These are phyloP conservation scores for Fragum fragum DNA, from an alignment of 2,888 invertebrate species.

Conservation along the genomic window DNA sequence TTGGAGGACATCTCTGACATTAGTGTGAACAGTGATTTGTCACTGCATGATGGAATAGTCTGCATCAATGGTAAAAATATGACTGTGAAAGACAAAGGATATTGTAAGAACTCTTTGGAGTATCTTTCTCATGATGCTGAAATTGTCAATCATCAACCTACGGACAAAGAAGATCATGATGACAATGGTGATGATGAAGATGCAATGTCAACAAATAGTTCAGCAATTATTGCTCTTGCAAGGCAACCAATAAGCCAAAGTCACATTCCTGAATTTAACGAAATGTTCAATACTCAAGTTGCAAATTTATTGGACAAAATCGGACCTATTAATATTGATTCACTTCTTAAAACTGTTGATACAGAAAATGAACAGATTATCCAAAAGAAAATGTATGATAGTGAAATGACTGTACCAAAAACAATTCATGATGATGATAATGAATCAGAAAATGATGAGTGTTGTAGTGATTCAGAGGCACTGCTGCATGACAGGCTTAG, in stretches of 20 bases:
- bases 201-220: not conserved
- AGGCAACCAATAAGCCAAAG: not conserved
- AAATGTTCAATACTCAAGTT: too few species aligned
- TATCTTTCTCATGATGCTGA: not conserved
- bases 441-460: not conserved
- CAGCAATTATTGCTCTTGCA: not conserved
- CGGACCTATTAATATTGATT: too few species aligned
- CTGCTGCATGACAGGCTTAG: not conserved
- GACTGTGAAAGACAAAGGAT: not conserved
- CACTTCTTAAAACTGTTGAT: not conserved
- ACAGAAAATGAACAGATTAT: not conserved
- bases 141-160: not conserved
- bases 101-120: not conserved
- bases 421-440: too few species aligned
- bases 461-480: not conserved
- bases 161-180: not conserved
- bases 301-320: too few species aligned
- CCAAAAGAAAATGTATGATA: not conserved
- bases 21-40: constrained; percentile 8
- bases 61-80: not conserved
- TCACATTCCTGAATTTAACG: not conserved
- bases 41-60: constrained; percentile 1
- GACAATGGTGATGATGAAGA: not conserved
- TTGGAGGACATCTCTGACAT: not conserved
- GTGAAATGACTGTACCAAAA: too few species aligned